phyloP scores from a whole-genome alignment of 2,888 invertebrate species.

The Mythimna albipuncta region DNA sequence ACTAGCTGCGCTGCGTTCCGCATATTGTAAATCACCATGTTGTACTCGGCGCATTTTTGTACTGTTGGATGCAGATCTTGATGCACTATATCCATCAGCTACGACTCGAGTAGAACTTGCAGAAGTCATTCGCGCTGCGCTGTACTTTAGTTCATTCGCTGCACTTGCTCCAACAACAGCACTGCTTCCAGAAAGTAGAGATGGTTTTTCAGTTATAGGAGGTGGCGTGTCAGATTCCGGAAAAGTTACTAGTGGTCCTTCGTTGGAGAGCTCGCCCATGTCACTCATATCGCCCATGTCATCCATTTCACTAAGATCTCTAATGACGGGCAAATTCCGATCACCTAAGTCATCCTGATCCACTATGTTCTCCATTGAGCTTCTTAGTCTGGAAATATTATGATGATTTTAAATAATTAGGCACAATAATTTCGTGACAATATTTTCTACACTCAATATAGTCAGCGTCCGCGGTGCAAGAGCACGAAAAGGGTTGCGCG shows the following conservation, averaged over 20 bases:
- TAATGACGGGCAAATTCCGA: constrained; percentile 85
- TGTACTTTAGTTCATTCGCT: constrained; percentile 95
- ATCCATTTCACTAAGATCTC: constrained; percentile 87
- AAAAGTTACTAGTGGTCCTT: constrained; percentile 95
- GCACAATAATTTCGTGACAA: constrained; percentile 10
- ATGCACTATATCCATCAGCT: constrained; percentile 95
- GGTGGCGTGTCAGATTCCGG: constrained; percentile 95
- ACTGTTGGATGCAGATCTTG: constrained; percentile 89
- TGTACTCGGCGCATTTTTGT: constrained; percentile 92
- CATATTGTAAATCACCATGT: constrained; percentile 95
- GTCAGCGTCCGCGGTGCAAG: constrained; percentile 14
- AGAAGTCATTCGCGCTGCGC: constrained; percentile 95
- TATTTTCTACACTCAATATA: constrained; percentile 27
- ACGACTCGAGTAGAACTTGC: constrained; percentile 94
- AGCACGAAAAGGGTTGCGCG: constrained; percentile 70
- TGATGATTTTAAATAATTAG: constrained; percentile 14
- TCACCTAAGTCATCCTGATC: constrained; percentile 91
- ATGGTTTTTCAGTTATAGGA: constrained; percentile 87
- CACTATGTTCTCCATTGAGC: constrained; percentile 95
- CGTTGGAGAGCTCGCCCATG: constrained; percentile 84
- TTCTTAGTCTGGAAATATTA: constrained; percentile 90
- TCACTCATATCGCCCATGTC: constrained; percentile 89
- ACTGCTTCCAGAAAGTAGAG: constrained; percentile 84
- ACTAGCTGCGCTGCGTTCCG: constrained; percentile 94
- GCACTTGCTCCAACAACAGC: constrained; percentile 81